These are phyloP conservation scores for Ectobius pallidus DNA, from an alignment of 2,888 invertebrate genomes.

Conservation along the genomic window DNA sequence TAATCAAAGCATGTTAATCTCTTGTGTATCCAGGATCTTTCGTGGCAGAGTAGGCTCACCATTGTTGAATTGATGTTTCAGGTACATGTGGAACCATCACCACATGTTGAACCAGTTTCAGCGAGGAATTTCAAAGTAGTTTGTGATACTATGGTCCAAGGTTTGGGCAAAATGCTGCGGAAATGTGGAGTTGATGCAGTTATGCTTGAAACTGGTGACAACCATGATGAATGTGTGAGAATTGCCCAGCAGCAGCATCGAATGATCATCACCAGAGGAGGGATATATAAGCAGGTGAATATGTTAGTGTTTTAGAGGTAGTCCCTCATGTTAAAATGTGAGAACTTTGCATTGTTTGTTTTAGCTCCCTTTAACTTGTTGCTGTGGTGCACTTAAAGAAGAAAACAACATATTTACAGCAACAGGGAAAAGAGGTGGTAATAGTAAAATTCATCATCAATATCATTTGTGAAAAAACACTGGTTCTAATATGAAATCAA, in stretches of 20 bases:
- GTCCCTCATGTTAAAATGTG: too few relatives aligned
- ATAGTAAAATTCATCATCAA: too few relatives aligned
- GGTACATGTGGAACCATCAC: slow-evolving; percentile 11
- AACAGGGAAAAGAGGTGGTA: too few relatives aligned
- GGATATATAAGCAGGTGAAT: slow-evolving; percentile 47
- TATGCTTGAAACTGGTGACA: slow-evolving; percentile 58
- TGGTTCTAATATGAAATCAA: too few relatives aligned
- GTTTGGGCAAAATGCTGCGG: slow-evolving; percentile 66
- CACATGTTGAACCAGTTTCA: slow-evolving; percentile 33
- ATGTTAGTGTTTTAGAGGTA: too few relatives aligned
- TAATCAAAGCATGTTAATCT: too few relatives aligned
- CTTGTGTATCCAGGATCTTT: background rate
- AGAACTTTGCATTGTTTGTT: too few relatives aligned
- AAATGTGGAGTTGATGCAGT: slow-evolving; percentile 67
- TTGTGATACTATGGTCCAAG: slow-evolving; percentile 66
- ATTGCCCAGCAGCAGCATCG: slow-evolving; percentile 60
- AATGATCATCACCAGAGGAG: slow-evolving; percentile 63
- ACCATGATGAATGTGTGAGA: slow-evolving; percentile 60
- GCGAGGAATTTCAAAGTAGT: slow-evolving; percentile 54
- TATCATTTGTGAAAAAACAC: too few relatives aligned
- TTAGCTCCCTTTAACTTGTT: too few relatives aligned
- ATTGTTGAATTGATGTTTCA: too few relatives aligned
- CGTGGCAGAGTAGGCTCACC: background rate
- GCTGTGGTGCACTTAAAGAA: too few relatives aligned
- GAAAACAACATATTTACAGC: too few relatives aligned